Evolutionary conservation across 2,113 vertebrate genomes (phyloP).

Genomic region (Irena cyanogastra): DNA sequence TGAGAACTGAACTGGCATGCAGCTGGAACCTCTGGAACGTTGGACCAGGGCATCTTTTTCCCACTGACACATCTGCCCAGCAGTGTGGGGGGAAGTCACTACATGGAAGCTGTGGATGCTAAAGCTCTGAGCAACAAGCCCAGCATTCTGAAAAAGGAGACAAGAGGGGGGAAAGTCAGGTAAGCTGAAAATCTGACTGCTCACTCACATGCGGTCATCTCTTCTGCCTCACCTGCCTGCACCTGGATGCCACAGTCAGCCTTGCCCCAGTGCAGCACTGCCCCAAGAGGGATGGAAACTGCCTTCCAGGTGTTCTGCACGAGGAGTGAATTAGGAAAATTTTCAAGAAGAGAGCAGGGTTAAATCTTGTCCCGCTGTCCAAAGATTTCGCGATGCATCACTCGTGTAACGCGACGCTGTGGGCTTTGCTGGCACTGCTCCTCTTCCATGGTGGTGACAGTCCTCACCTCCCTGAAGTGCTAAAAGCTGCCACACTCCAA

Average conservation of each 20-base stretch:
- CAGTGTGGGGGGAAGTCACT: background rate
- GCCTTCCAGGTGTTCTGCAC: background rate
- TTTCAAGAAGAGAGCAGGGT: background rate
- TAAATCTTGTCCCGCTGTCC: background rate
- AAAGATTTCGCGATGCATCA: background rate
- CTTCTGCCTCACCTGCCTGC: background rate
- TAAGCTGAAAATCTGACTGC: background rate
- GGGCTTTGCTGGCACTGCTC: background rate
- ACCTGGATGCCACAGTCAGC: background rate
- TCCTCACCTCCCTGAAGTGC: background rate
- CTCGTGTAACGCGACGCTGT: accelerated
- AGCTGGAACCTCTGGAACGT: background rate
- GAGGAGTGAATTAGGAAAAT: background rate
- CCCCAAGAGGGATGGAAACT: background rate
- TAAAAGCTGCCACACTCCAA: background rate
- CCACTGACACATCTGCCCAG: background rate
- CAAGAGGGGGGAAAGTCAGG: background rate
- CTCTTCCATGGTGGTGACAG: background rate
- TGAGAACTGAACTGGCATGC: background rate
- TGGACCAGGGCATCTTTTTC: background rate
- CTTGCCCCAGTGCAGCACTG: accelerated
- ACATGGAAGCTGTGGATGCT: background rate
- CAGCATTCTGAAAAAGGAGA: background rate
- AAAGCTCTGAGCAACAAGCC: background rate
- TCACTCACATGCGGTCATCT: background rate